These are phyloP conservation scores for Halcyon smyrnensis DNA, from an alignment of 2,797 vertebrate species.

Conservation along the genomic window DNA sequence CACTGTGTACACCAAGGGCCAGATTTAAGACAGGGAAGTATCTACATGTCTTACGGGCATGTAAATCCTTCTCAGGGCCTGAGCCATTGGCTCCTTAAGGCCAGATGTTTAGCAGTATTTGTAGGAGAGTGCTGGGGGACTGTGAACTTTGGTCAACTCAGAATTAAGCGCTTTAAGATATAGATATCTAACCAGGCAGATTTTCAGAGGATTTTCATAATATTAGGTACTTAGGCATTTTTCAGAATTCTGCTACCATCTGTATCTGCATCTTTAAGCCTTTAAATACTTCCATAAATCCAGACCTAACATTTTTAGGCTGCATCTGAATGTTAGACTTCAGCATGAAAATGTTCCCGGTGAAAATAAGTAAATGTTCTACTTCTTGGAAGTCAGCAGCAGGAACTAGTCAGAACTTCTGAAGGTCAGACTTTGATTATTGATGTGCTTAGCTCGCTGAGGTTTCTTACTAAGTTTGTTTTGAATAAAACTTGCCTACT, in stretches of 20 bases:
- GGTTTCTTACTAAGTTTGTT: neutral
- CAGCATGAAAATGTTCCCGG: neutral
- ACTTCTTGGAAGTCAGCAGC: neutral
- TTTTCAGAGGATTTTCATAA: slow-evolving; percentile 53
- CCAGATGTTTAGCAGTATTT: neutral
- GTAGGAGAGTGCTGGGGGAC: neutral
- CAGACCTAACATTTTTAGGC: slow-evolving; percentile 22
- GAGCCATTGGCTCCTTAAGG: neutral
- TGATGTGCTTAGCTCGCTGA: neutral
- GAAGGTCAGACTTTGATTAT: neutral
- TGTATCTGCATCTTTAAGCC: slow-evolving; percentile 28
- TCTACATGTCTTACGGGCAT: neutral
- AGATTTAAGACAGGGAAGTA: neutral
- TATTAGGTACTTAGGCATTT: slow-evolving; percentile 8
- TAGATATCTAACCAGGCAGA: neutral
- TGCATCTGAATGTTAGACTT: neutral
- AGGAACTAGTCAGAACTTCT: neutral
- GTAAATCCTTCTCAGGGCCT: neutral
- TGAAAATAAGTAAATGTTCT: neutral
- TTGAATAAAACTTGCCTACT: neutral
- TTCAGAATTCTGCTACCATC: slow-evolving; percentile 4
- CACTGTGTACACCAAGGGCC: neutral
- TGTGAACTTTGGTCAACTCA: slow-evolving; percentile 1
- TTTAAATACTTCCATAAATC: slow-evolving; percentile 46
- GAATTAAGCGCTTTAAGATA: slow-evolving; percentile 4